Evolutionary conservation across 2,113 vertebrate species (phyloP).

Genomic region (Limanda limanda): DNA sequence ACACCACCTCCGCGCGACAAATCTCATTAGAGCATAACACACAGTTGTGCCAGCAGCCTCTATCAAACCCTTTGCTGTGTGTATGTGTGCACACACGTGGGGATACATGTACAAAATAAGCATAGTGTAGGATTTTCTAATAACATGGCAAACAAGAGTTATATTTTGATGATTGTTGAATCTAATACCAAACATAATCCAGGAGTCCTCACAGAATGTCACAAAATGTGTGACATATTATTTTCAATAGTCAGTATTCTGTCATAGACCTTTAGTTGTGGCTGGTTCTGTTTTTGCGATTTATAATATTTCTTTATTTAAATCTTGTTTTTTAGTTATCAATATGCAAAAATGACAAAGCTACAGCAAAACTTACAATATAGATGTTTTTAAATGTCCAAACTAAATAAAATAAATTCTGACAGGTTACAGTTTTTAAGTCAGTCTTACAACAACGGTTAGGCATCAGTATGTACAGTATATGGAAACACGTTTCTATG

Average conservation of each 20-base stretch:
- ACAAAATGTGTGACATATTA: background rate
- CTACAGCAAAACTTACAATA: too few species aligned
- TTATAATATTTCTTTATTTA: background rate
- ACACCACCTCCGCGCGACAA: slow-evolving; percentile 57
- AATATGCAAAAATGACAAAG: too few species aligned
- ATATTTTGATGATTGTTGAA: background rate
- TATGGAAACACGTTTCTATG: too few species aligned
- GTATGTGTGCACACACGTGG: background rate
- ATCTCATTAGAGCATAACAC: slow-evolving; percentile 62
- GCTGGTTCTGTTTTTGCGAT: background rate
- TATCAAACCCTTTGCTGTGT: background rate
- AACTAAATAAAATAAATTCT: too few species aligned
- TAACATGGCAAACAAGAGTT: background rate
- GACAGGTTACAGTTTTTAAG: too few species aligned
- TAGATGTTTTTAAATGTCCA: too few species aligned
- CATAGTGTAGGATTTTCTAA: background rate
- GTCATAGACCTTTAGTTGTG: background rate
- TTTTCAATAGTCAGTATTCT: background rate
- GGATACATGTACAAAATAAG: background rate
- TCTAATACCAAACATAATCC: background rate
- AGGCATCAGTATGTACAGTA: too few species aligned
- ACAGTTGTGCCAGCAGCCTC: slow-evolving; percentile 34
- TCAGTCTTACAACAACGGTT: too few species aligned
- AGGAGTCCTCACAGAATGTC: too few species aligned
- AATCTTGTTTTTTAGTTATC: too few species aligned